These are phyloP conservation scores for Ammospiza caudacuta DNA, from an alignment of 2,113 vertebrate genomes.

Conservation along the genomic window DNA sequence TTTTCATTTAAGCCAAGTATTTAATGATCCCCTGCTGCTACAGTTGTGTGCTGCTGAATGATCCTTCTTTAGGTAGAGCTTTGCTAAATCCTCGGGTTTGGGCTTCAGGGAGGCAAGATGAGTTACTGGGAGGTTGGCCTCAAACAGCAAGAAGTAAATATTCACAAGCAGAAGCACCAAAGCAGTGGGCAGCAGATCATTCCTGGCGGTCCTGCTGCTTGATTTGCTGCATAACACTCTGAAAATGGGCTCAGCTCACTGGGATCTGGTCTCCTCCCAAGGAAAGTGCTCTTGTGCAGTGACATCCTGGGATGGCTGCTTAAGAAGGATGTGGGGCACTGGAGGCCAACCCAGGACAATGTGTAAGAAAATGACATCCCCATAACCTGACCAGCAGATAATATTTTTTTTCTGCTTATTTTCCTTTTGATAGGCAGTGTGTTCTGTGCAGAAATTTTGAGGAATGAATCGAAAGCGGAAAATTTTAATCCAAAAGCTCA, in stretches of 20 bases:
- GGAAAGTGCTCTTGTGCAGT: background rate
- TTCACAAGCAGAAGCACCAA: background rate
- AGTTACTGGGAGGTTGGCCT: background rate
- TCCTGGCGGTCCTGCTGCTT: background rate
- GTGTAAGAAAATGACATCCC: background rate
- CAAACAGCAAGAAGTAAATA: background rate
- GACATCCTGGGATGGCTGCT: background rate
- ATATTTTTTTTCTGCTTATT: background rate
- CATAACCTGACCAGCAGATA: background rate
- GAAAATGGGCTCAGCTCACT: background rate
- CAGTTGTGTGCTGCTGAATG: background rate
- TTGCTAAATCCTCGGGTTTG: background rate
- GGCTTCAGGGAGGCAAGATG: background rate
- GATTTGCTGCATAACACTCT: background rate
- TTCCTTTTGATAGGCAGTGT: background rate
- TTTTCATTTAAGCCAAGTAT: conserved; percentile 2
- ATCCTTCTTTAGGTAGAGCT: background rate
- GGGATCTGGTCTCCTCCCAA: background rate
- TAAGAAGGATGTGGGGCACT: background rate
- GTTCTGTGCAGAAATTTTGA: background rate
- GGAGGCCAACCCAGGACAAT: background rate
- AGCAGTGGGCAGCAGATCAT: rapidly evolving
- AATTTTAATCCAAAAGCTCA: background rate
- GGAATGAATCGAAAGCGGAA: background rate
- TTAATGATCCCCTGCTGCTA: conserved; percentile 2